Evolutionary conservation across 23 tunicate species (phyloP).

Genomic region (Halocynthia aurantium): DNA sequence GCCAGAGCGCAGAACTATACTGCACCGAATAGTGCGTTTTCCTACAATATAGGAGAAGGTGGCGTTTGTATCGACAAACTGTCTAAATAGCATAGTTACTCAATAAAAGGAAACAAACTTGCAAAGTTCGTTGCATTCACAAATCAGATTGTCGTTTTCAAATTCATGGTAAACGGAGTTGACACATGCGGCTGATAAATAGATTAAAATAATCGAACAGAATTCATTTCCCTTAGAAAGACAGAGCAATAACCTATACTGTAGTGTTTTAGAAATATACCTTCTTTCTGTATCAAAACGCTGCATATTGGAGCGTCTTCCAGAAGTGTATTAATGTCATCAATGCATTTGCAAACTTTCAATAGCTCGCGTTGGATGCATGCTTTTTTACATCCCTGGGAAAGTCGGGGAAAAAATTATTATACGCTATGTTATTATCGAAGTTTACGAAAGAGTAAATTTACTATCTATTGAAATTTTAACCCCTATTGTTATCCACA

Average conservation of each 20-base stretch:
- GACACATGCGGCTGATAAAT: background rate
- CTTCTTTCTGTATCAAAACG: background rate
- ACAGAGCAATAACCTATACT: too few relatives aligned
- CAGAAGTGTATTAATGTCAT: constrained; percentile 2
- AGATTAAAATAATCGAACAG: background rate
- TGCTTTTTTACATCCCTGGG: background rate
- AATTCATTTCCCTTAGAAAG: too few relatives aligned
- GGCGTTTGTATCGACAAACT: too few relatives aligned
- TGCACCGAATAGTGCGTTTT: background rate
- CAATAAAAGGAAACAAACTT: background rate
- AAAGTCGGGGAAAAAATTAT: background rate
- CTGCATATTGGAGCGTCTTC: background rate
- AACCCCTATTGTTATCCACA: too few relatives aligned
- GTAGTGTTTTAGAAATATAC: background rate
- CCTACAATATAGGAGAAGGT: background rate
- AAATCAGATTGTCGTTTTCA: background rate
- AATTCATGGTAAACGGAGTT: background rate
- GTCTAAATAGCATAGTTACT: background rate
- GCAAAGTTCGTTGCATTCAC: constrained; percentile 1
- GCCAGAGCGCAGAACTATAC: constrained; percentile 1
- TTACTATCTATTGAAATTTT: too few relatives aligned
- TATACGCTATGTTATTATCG: too few relatives aligned
- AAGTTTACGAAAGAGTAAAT: too few relatives aligned
- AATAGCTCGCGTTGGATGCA: constrained; percentile 4
- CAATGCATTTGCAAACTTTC: background rate